These are phyloP conservation scores for Tragelaphus oryx DNA, from an alignment of 2,797 vertebrate species.

Conservation along the genomic window DNA sequence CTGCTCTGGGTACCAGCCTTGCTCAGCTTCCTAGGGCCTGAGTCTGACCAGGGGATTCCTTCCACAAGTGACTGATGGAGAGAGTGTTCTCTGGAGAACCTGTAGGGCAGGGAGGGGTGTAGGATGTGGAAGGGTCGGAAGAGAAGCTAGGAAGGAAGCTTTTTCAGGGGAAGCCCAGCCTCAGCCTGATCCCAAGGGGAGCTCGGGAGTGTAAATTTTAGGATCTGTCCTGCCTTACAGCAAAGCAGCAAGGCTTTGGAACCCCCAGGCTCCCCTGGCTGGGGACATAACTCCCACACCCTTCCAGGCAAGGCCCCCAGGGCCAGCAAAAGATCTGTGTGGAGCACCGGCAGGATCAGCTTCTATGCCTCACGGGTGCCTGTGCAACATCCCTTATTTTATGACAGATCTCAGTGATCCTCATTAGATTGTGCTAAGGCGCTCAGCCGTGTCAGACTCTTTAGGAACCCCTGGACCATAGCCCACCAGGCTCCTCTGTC, in stretches of 20 bases:
- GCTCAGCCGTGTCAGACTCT: background rate
- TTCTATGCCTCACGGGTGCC: rapidly evolving
- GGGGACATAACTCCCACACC: background rate
- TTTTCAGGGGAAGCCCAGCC: background rate
- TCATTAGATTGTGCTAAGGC: background rate
- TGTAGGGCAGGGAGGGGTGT: background rate
- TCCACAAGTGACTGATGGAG: background rate
- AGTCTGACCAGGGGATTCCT: background rate
- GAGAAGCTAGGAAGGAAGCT: background rate
- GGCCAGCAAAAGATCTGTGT: background rate
- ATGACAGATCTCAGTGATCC: background rate
- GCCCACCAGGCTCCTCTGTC: background rate
- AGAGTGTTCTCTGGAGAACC: background rate
- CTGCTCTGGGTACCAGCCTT: background rate
- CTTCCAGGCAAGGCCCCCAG: background rate
- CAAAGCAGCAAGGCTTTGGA: background rate
- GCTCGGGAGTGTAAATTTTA: background rate
- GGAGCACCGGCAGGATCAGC: background rate
- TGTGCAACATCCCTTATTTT: background rate
- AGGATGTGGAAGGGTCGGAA: rapidly evolving
- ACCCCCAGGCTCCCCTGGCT: background rate
- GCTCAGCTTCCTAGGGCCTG: background rate
- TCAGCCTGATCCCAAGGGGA: background rate
- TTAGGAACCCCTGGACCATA: background rate
- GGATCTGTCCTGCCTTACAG: background rate